Percentiles rank a stretch among this genome's conserved stretches.
phyloP scores from a whole-genome alignment of 2,797 vertebrate genomes.

The Anguilla megastoma region DNA sequence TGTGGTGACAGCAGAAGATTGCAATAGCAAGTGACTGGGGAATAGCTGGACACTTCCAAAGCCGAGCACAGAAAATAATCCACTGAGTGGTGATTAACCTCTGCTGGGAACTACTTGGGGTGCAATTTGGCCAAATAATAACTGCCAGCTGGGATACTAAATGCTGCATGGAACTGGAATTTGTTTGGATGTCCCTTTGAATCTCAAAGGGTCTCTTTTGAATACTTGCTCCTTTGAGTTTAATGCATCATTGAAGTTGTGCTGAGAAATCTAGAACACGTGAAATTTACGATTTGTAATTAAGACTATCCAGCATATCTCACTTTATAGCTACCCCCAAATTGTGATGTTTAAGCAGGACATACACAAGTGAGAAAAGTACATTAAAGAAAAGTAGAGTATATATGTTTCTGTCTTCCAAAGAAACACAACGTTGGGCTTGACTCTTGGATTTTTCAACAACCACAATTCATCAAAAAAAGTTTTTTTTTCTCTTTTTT shows the following conservation, averaged over 20 bases:
- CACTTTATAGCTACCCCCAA: neutral
- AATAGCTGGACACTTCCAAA: constrained; percentile 42
- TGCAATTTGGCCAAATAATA: constrained; percentile 55
- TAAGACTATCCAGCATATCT: neutral
- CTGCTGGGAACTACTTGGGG: constrained; percentile 57
- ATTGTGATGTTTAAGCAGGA: neutral
- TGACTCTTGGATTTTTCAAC: neutral
- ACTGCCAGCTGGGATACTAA: constrained; percentile 60
- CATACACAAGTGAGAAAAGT: neutral
- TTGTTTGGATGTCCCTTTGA: constrained; percentile 20
- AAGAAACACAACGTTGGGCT: neutral
- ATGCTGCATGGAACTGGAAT: constrained; percentile 26
- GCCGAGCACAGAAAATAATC: constrained; percentile 50
- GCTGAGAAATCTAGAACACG: neutral
- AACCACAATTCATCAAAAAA: neutral
- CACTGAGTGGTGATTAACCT: constrained; percentile 62
- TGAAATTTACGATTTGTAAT: neutral
- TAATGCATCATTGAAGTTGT: neutral
- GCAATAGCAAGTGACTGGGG: constrained; percentile 23
- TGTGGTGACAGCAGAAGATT: constrained; percentile 20
- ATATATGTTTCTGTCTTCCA: neutral
- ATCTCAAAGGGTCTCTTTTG: neutral
- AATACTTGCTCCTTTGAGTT: neutral
- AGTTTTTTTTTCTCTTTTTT: neutral
- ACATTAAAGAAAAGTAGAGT: neutral